These are phyloP conservation scores for Eira barbara DNA, from an alignment of 2,113 vertebrate species.

Conservation along the genomic window DNA sequence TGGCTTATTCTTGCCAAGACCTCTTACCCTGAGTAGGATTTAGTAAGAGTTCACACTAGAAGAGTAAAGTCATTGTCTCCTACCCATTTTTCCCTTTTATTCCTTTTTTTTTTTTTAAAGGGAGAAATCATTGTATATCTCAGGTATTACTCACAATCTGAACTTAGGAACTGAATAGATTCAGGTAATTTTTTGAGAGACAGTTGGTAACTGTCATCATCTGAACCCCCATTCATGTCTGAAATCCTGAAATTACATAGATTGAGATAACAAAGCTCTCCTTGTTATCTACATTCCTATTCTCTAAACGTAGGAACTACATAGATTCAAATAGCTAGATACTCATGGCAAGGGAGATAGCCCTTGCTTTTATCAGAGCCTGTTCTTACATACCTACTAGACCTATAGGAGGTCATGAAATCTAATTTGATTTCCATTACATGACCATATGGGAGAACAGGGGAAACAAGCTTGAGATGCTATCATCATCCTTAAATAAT, in stretches of 20 bases:
- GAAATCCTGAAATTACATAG: neutral
- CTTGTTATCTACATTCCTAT: neutral
- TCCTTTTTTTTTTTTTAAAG: neutral
- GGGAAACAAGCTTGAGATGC: neutral
- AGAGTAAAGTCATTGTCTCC: neutral
- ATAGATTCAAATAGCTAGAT: neutral
- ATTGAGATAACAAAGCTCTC: neutral
- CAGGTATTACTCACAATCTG: neutral
- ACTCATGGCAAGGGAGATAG: neutral
- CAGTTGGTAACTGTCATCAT: neutral
- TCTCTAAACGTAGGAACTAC: neutral
- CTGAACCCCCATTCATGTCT: neutral
- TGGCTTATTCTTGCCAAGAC: neutral
- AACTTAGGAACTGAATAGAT: neutral
- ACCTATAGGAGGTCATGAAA: neutral
- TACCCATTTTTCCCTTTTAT: neutral
- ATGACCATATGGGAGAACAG: neutral
- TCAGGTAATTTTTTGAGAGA: neutral
- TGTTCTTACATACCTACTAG: neutral
- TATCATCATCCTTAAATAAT: neutral
- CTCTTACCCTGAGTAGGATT: neutral
- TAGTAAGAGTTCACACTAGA: neutral
- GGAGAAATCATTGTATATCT: neutral
- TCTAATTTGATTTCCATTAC: slow-evolving; percentile 14
- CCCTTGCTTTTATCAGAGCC: neutral